Base-by-base conservation (phyloP, 1,140 invertebrate species). In the Bombus turneri region DNA sequence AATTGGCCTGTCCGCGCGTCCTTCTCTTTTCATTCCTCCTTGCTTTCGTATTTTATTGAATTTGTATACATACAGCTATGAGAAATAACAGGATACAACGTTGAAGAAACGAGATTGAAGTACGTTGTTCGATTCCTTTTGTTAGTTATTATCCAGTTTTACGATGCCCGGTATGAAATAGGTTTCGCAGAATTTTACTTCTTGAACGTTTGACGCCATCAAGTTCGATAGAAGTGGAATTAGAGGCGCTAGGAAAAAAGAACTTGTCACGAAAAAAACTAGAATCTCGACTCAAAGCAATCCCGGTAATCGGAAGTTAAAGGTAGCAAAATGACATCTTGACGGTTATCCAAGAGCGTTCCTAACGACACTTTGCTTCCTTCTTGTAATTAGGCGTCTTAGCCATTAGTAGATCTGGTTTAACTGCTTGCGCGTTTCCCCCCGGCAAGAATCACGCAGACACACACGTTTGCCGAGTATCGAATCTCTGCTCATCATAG, bases 321-420 rank as follows among this genome's bases (percentile, higher is more conserved):
- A 81, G 43, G 69, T 57, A 43, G 72, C 78, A 75, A 86, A 68
- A 82, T 86, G 89, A 62, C 81, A 62, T 87, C 76, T 59, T 34
- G 72, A 68, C 74, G 89, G 83, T 92, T 88, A 88, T 90, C 74
- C 76, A 34, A 68, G 80, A 84, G 71, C 86, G 72, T 79, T 79
- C 87, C 83, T 87, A 91, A 88, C 86, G 87, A 91, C 86, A 77
- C 69, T 87, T 88, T 73, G 77, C 87, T 91, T 89, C 85, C 90
- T 90, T 85, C 75, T 87, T 83, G 89, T 89, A 93, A 92, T 93
- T 92, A 91, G 86, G 86, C 89, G 79, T 74, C 79, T 83, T 77
- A 87, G 81, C 82, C 85, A 90, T 91, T 91, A 89, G 79, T 39
- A 85, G 62, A 85, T 81, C 59, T 47, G 75, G 72, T 85, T 85